Evolutionary conservation across 2,888 invertebrate species (phyloP), one percentile per base, ranked within the genome.

Genomic region (Archaeoteleia sp.): DNA sequence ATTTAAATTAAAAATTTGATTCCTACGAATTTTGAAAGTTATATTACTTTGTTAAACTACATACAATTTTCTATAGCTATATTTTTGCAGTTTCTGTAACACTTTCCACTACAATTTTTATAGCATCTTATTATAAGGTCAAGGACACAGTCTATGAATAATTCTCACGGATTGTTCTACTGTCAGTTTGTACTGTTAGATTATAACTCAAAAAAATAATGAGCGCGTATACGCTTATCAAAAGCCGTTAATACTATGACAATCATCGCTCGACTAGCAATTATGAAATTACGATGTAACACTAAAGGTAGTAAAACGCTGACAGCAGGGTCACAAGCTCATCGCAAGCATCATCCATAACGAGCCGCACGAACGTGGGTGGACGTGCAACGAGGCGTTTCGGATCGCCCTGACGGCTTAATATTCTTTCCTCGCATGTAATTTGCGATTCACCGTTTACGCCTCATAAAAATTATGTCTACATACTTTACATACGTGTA

Each of bases 221-320:
- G 43, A n/a, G n/a, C 46, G 40, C 12, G 53, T 48, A 34, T 20
- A 39, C 48, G 54, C 53, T 62, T 17, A 32, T 40, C 39, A 25
- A 53, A 62, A 62, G 55, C 57, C 49, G 74, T 80, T 76, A 78
- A 79, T 74, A 58, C 78, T 78, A 80, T 75, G 78, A 78, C 74
- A 78, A 78, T 73, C 76, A 51, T 67, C 73, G 63, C 70, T 70
- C 73, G 71, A 74, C 71, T 73, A 69, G 78, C 78, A 77, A 81
- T 82, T 79, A 81, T 74, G 76, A 76, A 76, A 79, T 81, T 82
- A 82, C 79, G 76, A 78, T 79, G 74, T 80, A 78, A 78, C 75
- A 68, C 73, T 73, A 75, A 78, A 80, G 80, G 79, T 79, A 78
- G 71, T 77, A 76, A 77, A 77, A 78, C 53, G 78, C 71, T 77